Evolutionary conservation across 2,113 vertebrate species (phyloP).

Genomic region (Girardinichthys multiradiatus): DNA sequence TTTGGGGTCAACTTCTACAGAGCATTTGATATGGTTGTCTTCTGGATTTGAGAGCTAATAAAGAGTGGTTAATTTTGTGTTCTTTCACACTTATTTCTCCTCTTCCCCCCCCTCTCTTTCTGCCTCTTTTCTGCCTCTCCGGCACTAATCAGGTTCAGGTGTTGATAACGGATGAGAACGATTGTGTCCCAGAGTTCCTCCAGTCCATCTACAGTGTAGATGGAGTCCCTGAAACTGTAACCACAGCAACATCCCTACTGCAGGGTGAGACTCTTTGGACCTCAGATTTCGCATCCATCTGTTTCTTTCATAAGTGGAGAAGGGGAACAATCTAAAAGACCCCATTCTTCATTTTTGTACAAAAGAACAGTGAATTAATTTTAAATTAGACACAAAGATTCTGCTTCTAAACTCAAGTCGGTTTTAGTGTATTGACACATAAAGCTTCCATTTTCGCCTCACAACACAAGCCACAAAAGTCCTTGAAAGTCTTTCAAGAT

Average conservation of each 20-base stretch:
- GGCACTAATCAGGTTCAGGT: slow-evolving; percentile 83
- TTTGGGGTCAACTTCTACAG: slow-evolving; percentile 49
- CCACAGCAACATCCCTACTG: slow-evolving; percentile 87
- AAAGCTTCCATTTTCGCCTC: slow-evolving; percentile 12
- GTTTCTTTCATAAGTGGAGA: slow-evolving; percentile 36
- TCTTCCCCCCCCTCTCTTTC: background rate
- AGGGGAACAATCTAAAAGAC: slow-evolving; percentile 17
- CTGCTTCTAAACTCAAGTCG: slow-evolving; percentile 1
- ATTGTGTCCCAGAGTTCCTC: slow-evolving; percentile 88
- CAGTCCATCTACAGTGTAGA: slow-evolving; percentile 89
- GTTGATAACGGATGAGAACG: slow-evolving; percentile 88
- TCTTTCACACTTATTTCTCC: slow-evolving; percentile 23
- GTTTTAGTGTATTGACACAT: slow-evolving; percentile 2
- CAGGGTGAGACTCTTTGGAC: slow-evolving; percentile 82
- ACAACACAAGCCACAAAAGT: slow-evolving; percentile 2
- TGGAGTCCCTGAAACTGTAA: slow-evolving; percentile 87
- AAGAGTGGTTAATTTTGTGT: slow-evolving; percentile 48
- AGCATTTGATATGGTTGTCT: slow-evolving; percentile 38
- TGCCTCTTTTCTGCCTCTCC: slow-evolving; percentile 11
- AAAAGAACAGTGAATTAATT: slow-evolving; percentile 28
- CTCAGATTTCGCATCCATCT: slow-evolving; percentile 54
- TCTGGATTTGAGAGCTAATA: slow-evolving; percentile 41
- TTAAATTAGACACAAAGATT: slow-evolving; percentile 3
- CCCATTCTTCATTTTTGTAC: background rate
- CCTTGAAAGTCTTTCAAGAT: slow-evolving; percentile 1